A percentile compares a stretch with the other conserved stretches of the same genome.
phyloP scores from a whole-genome alignment of 2,113 vertebrate genomes.

The Centropus bengalensis region DNA sequence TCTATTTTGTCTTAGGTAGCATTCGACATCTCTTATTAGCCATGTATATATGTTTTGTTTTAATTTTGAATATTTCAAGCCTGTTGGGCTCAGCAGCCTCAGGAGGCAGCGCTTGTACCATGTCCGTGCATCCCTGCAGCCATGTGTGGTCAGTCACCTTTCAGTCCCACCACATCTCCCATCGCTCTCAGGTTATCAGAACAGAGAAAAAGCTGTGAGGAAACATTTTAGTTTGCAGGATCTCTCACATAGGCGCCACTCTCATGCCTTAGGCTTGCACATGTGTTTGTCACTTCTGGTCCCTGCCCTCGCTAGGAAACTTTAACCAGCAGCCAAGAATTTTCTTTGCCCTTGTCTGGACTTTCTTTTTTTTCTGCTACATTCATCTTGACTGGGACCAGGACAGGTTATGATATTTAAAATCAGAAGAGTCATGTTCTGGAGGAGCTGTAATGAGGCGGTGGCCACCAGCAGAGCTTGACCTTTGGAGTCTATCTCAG shows the following conservation, averaged over 20 bases:
- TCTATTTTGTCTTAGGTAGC: neutral
- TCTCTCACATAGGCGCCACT: neutral
- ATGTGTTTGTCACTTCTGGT: neutral
- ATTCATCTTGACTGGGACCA: neutral
- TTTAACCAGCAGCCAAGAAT: neutral
- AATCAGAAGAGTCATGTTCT: neutral
- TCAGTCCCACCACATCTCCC: neutral
- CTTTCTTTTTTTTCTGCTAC: neutral
- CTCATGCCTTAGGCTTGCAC: neutral
- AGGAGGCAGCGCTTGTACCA: accelerated
- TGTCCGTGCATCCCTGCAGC: neutral
- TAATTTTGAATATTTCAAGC: neutral
- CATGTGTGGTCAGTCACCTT: neutral
- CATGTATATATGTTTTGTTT: neutral
- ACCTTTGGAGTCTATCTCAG: accelerated
- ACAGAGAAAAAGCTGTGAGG: neutral
- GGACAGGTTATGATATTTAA: neutral
- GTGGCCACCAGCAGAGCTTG: neutral
- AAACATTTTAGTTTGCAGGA: neutral
- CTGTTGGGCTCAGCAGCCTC: neutral
- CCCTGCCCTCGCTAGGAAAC: neutral
- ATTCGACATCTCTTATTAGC: neutral
- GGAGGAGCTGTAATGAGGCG: neutral
- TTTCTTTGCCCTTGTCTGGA: neutral
- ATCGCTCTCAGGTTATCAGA: accelerated